A percentile compares a stretch with the other conserved stretches of the same genome.
Evolutionary conservation across 2,797 vertebrate species (phyloP).

Genomic region (Euphonia xanthogaster): DNA sequence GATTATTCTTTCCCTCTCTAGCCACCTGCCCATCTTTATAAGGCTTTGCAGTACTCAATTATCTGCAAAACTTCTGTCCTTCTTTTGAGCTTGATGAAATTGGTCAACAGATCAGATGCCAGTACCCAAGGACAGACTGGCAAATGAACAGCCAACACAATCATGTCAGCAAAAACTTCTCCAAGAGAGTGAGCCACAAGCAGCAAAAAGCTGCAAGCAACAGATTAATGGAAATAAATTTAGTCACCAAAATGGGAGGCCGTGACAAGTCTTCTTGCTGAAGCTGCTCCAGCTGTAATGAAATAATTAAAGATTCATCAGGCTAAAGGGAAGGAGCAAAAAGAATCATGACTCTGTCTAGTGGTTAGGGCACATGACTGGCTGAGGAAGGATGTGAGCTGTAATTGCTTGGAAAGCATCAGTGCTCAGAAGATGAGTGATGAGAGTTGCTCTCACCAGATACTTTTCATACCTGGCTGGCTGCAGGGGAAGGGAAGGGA

Average conservation of each 20-base stretch:
- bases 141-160: background rate
- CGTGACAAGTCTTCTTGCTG: background rate
- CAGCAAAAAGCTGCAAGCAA: background rate
- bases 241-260: background rate
- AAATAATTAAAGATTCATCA: constrained; percentile 65
- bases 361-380: background rate
- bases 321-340: background rate
- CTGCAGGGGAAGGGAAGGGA: background rate
- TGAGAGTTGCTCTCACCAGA: background rate
- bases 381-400: background rate
- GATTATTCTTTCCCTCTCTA: background rate
- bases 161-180: background rate
- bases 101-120: background rate
- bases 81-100: background rate
- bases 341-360: constrained; percentile 23
- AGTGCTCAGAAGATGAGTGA: background rate
- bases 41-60: background rate
- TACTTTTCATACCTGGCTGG: background rate
- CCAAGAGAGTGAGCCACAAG: background rate
- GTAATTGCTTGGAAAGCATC: background rate
- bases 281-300: constrained; percentile 45
- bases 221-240: constrained; percentile 18
- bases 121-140: background rate
- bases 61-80: background rate
- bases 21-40: background rate